phyloP scores from a whole-genome alignment of 2,797 vertebrate species.

The Enteromius mattozi region DNA sequence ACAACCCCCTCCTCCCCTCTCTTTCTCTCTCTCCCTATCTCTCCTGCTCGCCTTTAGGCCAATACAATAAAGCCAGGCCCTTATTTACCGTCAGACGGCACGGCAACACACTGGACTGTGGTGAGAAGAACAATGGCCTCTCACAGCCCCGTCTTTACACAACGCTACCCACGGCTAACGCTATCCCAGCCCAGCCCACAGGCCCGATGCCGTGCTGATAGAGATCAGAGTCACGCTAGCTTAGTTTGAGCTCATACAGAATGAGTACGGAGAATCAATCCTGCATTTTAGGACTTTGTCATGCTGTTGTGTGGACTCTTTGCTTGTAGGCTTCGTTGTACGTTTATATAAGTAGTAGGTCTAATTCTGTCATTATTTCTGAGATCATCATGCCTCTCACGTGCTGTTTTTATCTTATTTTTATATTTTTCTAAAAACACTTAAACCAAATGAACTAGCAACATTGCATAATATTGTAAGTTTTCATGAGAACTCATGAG shows the following conservation, averaged over 20 bases:
- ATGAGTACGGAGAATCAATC: conserved; percentile 40
- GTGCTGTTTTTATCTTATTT: not conserved
- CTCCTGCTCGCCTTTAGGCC: conserved; percentile 34
- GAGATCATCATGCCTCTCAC: not conserved
- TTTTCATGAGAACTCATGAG: not conserved
- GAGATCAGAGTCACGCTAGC: conserved; percentile 43
- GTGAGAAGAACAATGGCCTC: conserved; percentile 66
- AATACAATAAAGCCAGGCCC: conserved; percentile 65
- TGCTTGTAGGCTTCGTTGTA: not conserved
- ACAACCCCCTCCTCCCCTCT: conserved; percentile 8
- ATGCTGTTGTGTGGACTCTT: conserved; percentile 8
- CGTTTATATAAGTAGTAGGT: not conserved
- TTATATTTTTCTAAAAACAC: not conserved
- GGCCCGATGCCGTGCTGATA: conserved; percentile 22
- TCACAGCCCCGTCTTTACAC: conserved; percentile 60
- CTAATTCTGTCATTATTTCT: not conserved
- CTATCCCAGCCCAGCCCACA: conserved; percentile 30
- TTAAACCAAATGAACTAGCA: not conserved
- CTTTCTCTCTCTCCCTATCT: conserved; percentile 34
- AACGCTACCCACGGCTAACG: conserved; percentile 47
- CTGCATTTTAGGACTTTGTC: conserved; percentile 30
- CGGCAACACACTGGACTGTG: conserved; percentile 63
- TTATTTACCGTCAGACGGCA: conserved; percentile 65
- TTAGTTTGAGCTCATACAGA: conserved; percentile 41
- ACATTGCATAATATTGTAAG: not conserved